Percentiles rank a stretch among this genome's conserved stretches.
phyloP scores from a whole-genome alignment of 2,113 vertebrate species.

The Lipophrys pholis region DNA sequence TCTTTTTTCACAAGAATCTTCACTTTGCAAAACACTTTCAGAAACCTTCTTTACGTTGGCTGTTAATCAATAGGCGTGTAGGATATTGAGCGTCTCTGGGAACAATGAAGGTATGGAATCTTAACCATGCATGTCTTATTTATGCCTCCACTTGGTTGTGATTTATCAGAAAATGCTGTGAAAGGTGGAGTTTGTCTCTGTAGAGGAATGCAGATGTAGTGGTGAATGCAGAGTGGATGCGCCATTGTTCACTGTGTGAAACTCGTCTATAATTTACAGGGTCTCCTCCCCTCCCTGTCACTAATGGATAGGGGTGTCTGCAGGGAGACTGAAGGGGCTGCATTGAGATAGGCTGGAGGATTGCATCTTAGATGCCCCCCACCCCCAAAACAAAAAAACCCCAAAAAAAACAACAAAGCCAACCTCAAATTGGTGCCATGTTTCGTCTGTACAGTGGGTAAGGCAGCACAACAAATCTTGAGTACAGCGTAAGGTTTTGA shows the following conservation, averaged over 20 bases:
- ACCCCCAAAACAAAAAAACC: conserved; percentile 18
- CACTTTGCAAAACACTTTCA: conserved; percentile 5
- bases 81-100: conserved; percentile 29
- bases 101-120: conserved; percentile 20
- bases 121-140: conserved; percentile 54
- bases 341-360: conserved; percentile 46
- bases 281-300: conserved; percentile 69
- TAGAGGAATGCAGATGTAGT: conserved; percentile 75
- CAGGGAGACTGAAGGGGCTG: conserved; percentile 42
- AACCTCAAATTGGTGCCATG: conserved; percentile 42
- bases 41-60: conserved; percentile 13
- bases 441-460: conserved; percentile 35
- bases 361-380: conserved; percentile 58
- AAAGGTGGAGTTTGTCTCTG: conserved; percentile 55
- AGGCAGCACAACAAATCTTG: conserved; percentile 48
- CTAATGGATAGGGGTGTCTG: conserved; percentile 76
- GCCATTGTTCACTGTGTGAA: conserved; percentile 70
- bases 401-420: conserved; percentile 60
- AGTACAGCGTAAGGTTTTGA: conserved; percentile 36
- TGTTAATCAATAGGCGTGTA: conserved; percentile 30
- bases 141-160: conserved; percentile 30
- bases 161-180: conserved; percentile 14
- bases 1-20: background rate
- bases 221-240: conserved; percentile 64
- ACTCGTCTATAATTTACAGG: conserved; percentile 81